Base-by-base conservation (phyloP, 2,888 invertebrate genomes). In the Chrysolina haemoptera region DNA sequence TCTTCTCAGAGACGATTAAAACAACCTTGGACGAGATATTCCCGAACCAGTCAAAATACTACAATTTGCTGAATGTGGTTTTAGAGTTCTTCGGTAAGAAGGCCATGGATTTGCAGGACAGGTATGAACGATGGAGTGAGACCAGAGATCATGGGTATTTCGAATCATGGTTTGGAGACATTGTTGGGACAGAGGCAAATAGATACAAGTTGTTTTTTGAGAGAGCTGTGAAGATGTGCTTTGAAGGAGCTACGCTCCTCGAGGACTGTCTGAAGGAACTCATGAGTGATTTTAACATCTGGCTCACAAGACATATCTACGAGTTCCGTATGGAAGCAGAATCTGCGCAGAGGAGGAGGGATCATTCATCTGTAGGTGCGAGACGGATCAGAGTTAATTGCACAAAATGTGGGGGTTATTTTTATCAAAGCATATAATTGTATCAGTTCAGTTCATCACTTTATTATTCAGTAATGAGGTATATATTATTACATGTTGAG, bases 241-340 rank as follows among this genome's bases (percentile, higher is more conserved):
- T 69, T 71, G 70, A 62, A 16, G 80, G 75, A 20, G 71, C 66
- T 14, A 55, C 64, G 2, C 68, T 82, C 41, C 68, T 70, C 0
- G 67, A 69, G 16, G 18, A 67, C 10, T 78, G 71, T 20, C 68
- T 83, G 11, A 72, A 70, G 18, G 80, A 83, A 62, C 68, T 85
- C 40, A 70, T 82, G 14, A 75, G 73, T 16, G 84, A 79, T 71
- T 76, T 82, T 16, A 70, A 75, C 27, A 78, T 71, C 11, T 81
- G 81, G 79, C 48, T 83, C 20, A 41, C 73, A 14, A 74, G 78
- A 43, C 62, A 80, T 41, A 70, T 82, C 12, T 72, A 63, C 22
- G 72, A 78, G 9, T 69, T 75, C 14, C 65, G 77, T 59, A 55
- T 73, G 62, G 70, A 66, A 50, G 35, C 40, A 68, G 75, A 78